A percentile compares a stretch with the other conserved stretches of the same genome.
Conservation (phyloP, 2,888 invertebrate genomes). For the Molanna angustata region DNA sequence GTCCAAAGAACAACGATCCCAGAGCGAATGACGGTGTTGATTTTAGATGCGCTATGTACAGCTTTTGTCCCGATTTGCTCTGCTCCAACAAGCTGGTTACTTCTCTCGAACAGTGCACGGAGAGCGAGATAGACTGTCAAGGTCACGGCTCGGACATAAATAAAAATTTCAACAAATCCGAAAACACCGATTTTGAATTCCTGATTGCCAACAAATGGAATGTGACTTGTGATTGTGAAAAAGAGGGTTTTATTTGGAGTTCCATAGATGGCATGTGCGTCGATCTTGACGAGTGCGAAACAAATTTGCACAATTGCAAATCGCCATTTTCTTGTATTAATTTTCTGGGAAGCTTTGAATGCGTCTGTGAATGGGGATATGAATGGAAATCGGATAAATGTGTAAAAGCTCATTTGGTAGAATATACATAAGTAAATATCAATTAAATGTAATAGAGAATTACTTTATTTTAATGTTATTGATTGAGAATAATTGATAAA, state of each 20-base stretch:
- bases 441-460: not conserved
- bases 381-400: conserved; percentile 18
- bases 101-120: conserved; percentile 45
- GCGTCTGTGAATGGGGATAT: conserved; percentile 54
- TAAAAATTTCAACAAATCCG: conserved; percentile 41
- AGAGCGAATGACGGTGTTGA: conserved; percentile 54
- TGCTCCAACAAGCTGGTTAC: conserved; percentile 53
- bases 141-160: too few relatives aligned
- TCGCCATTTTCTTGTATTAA: conserved; percentile 56
- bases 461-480: too few relatives aligned
- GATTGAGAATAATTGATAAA: too few relatives aligned
- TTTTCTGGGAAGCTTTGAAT: conserved; percentile 49
- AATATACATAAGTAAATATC: not conserved
- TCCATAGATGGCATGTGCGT: conserved; percentile 61
- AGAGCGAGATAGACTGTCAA: too few relatives aligned
- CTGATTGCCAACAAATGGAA: conserved; percentile 60
- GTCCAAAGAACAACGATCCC: conserved; percentile 51
- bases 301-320: conserved; percentile 43
- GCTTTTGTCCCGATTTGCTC: conserved; percentile 67
- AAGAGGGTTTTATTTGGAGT: conserved; percentile 55
- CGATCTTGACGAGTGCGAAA: conserved; percentile 60
- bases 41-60: conserved; percentile 60
- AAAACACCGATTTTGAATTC: conserved; percentile 49
- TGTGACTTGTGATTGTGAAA: conserved; percentile 55
- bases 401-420: too few relatives aligned